Base-by-base conservation (phyloP, 2,113 vertebrate genomes). In the Periophthalmodon schlosseri region DNA sequence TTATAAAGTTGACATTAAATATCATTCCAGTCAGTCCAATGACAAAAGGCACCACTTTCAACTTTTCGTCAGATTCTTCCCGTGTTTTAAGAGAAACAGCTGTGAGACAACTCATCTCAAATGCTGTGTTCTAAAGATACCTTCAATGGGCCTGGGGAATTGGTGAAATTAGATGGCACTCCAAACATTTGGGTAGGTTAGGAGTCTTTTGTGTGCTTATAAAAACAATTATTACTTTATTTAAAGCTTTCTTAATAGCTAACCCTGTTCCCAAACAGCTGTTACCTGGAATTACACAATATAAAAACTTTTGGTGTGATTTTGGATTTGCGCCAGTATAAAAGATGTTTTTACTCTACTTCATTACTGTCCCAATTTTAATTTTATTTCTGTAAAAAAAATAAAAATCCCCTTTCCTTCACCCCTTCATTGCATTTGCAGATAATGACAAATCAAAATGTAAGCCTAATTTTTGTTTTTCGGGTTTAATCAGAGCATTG, bases 1-100 rank as follows among this genome's bases (percentile, higher is more conserved):
- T 93, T 93, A 44, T 44, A 93, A 86, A 91, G 91, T 85, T 84
- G 88, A 92, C 89, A 93, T 79, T 91, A 90, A 89, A 88, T 86
- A 87, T 81, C 86, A 82, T 81, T 80, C 87, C 80, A 84, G 80
- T 86, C 76, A 79, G 81, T 78, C 89, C 80, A 79, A 60, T 70
- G 84, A 85, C 86, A 83, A 79, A 76, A 81, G 80, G 80, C 84
- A 90, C 75, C 75, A 84, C 10, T 91, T 84, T 89, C 84, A 57
- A 69, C 86, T 81, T 88, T 81, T 80, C 86, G 91, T 92, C 88
- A 91, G 88, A 86, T 77, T 87, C 87, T 60, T 61, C 82, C 84
- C 84, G 56, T 36, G 28, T 36, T 34, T 14, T 16, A 64, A 64
- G 28, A 34, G 2, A 36, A 64, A 20, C 28, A 71, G 67, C 57